A percentile compares a stretch with the other conserved stretches of the same genome.
Conservation (phyloP, 2,888 invertebrate species). For the Bedellia somnulentella region DNA sequence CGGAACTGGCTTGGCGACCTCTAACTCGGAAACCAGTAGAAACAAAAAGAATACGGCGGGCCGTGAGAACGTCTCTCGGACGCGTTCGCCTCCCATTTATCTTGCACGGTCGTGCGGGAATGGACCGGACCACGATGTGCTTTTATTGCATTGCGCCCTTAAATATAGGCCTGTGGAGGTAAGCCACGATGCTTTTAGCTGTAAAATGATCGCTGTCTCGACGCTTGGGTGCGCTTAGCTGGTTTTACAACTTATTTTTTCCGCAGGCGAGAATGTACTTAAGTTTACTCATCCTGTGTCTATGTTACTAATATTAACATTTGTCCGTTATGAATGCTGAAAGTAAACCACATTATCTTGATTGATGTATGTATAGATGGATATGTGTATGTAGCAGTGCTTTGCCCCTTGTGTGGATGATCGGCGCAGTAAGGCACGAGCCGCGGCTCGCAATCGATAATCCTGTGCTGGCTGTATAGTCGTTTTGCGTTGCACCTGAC, state of each 20-base stretch:
- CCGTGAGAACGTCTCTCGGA: constrained; percentile 53
- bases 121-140: constrained; percentile 47
- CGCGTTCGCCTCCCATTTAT: constrained; percentile 46
- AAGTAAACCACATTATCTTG: too few species aligned
- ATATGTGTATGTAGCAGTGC: too few species aligned
- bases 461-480: constrained; percentile 1
- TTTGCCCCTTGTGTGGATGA: constrained; percentile 5
- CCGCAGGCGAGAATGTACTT: neutral
- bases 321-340: too few species aligned
- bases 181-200: constrained; percentile 36
- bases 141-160: constrained; percentile 56
- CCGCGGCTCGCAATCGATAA: constrained; percentile 3
- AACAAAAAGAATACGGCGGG: constrained; percentile 53
- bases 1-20: constrained; percentile 38
- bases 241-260: too few species aligned
- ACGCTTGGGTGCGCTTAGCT: constrained; percentile 17
- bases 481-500: constrained; percentile 5
- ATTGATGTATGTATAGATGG: too few species aligned
- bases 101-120: constrained; percentile 57
- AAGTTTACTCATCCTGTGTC: neutral
- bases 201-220: constrained; percentile 32
- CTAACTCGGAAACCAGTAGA: constrained; percentile 50
- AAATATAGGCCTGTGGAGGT: constrained; percentile 49
- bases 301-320: too few species aligned
- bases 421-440: constrained; percentile 3